Evolutionary conservation across 1,140 invertebrate genomes (phyloP).

Genomic region (Brachionus calyciflorus): DNA sequence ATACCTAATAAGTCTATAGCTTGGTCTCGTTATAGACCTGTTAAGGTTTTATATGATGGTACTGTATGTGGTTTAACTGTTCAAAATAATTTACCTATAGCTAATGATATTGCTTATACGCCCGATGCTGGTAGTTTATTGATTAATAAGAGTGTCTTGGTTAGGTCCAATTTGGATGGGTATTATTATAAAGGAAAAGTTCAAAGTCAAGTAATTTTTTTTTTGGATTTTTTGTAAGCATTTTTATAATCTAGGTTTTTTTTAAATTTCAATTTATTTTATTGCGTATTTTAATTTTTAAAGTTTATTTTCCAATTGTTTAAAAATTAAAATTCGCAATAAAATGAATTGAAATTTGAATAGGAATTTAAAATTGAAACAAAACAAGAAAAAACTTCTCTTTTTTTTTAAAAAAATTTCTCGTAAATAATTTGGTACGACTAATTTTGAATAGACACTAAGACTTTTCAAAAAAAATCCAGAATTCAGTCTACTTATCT

Average conservation of each 20-base stretch:
- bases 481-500: too few species aligned
- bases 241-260: not conserved
- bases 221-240: not conserved
- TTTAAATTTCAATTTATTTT: not conserved
- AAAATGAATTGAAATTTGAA: too few species aligned
- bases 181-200: conserved; percentile 58
- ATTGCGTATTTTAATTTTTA: not conserved
- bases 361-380: too few species aligned
- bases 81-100: not conserved
- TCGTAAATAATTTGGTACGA: too few species aligned
- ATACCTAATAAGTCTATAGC: not conserved
- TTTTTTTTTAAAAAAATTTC: too few species aligned
- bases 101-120: conserved; percentile 47
- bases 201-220: conserved; percentile 55
- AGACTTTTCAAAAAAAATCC: too few species aligned
- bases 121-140: conserved; percentile 57
- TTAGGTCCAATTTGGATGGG: conserved; percentile 56
- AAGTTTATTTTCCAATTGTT: not conserved
- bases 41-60: conserved; percentile 6
- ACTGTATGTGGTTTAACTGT: conserved; percentile 1
- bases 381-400: too few species aligned
- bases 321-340: not conserved
- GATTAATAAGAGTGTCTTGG: conserved; percentile 55
- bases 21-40: not conserved
- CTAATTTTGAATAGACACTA: too few species aligned